phyloP scores from a whole-genome alignment of 2,113 vertebrate genomes.

The Turdus rufiventris region DNA sequence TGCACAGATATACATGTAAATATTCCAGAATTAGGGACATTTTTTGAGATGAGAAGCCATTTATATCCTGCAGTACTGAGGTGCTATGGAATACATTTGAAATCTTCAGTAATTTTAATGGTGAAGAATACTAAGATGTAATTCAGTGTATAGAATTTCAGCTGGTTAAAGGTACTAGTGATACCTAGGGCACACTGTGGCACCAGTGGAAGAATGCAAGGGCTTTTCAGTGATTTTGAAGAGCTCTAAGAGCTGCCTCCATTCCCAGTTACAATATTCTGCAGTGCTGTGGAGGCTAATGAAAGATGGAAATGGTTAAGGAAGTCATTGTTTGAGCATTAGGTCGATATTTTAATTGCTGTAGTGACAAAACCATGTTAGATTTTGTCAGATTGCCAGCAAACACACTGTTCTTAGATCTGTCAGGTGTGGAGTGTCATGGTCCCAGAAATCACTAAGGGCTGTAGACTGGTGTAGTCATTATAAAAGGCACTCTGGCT shows the following conservation, averaged over 20 bases:
- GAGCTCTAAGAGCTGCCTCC: not conserved
- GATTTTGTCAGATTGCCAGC: not conserved
- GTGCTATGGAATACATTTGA: not conserved
- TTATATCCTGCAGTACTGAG: not conserved
- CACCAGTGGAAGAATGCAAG: not conserved
- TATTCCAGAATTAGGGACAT: not conserved
- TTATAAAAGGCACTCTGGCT: not conserved
- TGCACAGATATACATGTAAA: accelerated
- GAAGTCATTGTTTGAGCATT: not conserved
- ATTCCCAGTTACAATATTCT: not conserved
- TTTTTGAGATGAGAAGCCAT: not conserved
- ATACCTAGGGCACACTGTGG: not conserved
- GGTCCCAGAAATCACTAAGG: not conserved
- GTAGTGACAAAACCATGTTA: not conserved
- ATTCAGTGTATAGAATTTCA: not conserved
- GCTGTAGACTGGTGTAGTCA: not conserved
- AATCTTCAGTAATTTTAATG: not conserved
- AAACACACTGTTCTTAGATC: not conserved
- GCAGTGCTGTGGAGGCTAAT: not conserved
- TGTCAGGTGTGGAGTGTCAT: not conserved
- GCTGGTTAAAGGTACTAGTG: not conserved
- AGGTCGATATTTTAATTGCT: not conserved
- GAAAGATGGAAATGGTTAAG: not conserved
- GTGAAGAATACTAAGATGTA: not conserved
- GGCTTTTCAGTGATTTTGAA: not conserved